Evolutionary conservation across 1,140 invertebrate species (phyloP).

Genomic region (Scaptomyza pallida): DNA sequence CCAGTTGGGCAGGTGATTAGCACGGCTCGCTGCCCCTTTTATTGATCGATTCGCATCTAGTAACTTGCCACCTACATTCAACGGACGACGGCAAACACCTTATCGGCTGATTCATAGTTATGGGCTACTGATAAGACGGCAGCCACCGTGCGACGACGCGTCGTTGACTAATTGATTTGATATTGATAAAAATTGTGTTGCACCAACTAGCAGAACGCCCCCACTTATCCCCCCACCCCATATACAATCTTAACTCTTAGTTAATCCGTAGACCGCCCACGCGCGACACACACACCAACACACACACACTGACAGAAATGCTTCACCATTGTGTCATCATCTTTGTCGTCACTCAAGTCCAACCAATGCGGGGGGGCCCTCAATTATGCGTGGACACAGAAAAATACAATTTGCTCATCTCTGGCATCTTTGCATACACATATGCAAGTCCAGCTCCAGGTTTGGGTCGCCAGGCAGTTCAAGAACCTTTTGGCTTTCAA

Average conservation of each 20-base stretch:
- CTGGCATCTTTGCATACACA: constrained; percentile 27
- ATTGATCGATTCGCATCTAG: constrained; percentile 54
- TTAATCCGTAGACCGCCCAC: background rate
- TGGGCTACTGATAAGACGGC: constrained; percentile 21
- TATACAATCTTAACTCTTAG: too few species aligned
- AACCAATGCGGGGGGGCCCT: constrained; percentile 35
- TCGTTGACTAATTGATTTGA: constrained; percentile 42
- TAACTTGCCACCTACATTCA: constrained; percentile 46
- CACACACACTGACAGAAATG: background rate
- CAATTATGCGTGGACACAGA: constrained; percentile 54
- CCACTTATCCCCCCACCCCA: too few species aligned
- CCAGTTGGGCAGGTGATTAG: constrained; percentile 57
- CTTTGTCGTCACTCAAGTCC: constrained; percentile 23
- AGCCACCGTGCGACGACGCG: background rate
- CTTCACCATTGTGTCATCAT: constrained; percentile 25
- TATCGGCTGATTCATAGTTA: constrained; percentile 40
- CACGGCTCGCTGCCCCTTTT: constrained; percentile 56
- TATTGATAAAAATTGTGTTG: constrained; percentile 15
- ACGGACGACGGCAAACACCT: constrained; percentile 10
- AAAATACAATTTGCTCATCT: too few species aligned
- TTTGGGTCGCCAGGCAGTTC: constrained; percentile 52
- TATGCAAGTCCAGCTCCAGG: constrained; percentile 33
- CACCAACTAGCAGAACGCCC: too few species aligned
- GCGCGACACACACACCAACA: too few species aligned
- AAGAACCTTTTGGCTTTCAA: constrained; percentile 64